Conservation (phyloP, 2,888 invertebrate species). For the Nomada ferruginata region DNA sequence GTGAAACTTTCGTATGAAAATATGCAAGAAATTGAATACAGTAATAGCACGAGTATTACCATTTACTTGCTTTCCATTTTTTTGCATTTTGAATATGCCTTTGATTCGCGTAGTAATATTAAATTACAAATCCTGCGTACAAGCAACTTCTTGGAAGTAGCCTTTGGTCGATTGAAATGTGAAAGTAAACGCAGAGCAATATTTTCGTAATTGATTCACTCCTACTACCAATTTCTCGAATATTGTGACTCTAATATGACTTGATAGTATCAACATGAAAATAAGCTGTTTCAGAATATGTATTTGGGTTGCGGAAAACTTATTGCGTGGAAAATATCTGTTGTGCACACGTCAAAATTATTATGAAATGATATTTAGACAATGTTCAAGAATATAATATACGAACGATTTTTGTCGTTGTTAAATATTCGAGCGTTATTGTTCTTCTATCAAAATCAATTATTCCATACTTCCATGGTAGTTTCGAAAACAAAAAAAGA, state of each 20-base stretch:
- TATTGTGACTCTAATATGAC: not conserved
- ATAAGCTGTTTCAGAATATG: no score
- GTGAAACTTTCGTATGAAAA: not conserved
- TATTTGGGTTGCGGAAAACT: no score
- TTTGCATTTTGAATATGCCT: not conserved
- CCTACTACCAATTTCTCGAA: not conserved
- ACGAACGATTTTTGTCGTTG: no score
- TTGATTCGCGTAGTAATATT: not conserved
- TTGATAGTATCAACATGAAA: not conserved
- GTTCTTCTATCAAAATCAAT: no score
- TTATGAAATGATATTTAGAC: no score
- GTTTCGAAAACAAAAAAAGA: no score
- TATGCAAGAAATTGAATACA: not conserved
- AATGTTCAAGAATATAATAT: no score
- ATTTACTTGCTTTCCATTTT: not conserved
- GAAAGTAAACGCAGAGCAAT: not conserved
- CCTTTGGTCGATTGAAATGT: conserved; percentile 8
- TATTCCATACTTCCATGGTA: no score
- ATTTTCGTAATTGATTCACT: not conserved
- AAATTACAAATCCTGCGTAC: not conserved
- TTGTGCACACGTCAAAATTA: no score
- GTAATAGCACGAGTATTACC: not conserved
- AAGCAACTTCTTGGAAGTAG: not conserved
- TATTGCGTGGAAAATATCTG: no score
- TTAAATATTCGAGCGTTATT: no score